Percentiles rank a stretch among this genome's conserved stretches.
Evolutionary conservation across 1,140 invertebrate genomes (phyloP).

Genomic region (Mizuhopecten yessoensis): DNA sequence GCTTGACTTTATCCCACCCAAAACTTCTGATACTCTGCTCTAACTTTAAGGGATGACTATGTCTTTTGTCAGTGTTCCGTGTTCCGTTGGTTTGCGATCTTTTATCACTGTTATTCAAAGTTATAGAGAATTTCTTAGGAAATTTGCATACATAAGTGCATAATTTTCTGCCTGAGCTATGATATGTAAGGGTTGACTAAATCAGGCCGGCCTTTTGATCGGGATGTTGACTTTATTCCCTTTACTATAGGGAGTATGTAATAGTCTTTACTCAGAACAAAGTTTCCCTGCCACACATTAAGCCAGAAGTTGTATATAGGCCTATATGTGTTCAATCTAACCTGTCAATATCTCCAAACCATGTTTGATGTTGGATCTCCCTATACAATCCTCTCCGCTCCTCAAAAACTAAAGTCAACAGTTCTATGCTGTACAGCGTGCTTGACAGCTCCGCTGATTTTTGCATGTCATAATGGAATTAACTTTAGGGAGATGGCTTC

Average conservation of each 20-base stretch:
- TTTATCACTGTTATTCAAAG: neutral
- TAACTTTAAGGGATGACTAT: neutral
- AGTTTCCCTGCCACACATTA: neutral
- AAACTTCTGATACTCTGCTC: neutral
- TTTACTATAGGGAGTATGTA: neutral
- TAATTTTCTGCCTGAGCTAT: conserved; percentile 19
- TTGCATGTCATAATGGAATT: neutral
- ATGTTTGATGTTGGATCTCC: neutral
- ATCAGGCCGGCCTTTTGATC: neutral
- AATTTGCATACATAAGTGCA: conserved; percentile 34
- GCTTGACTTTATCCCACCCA: neutral
- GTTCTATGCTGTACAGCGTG: neutral
- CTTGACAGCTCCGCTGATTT: neutral
- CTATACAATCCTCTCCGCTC: neutral
- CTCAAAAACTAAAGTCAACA: conserved; percentile 1
- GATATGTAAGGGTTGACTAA: neutral
- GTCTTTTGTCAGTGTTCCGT: conserved; percentile 11
- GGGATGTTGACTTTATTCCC: neutral
- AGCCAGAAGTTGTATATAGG: neutral
- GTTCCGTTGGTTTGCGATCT: conserved; percentile 14
- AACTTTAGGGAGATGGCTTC: neutral
- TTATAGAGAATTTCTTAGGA: neutral
- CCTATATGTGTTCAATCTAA: neutral
- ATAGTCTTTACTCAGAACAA: neutral
- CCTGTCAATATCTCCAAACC: neutral